phyloP scores from a whole-genome alignment of 2,797 vertebrate genomes.

The Falco columbarius region DNA sequence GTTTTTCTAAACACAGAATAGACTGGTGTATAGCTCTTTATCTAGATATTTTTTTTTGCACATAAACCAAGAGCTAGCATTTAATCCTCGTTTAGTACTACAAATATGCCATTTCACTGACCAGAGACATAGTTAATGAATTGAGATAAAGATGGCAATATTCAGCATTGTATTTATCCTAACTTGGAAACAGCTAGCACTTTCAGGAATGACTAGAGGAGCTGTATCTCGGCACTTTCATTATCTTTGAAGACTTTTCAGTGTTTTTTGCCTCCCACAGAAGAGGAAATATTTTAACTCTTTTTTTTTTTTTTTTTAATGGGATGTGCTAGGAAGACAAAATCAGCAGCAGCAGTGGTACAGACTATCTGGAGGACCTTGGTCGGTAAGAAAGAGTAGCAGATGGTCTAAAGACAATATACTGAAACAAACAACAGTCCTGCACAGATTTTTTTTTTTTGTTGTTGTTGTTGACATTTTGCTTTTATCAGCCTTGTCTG shows the following conservation, averaged over 20 bases:
- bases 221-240: neutral
- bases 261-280: neutral
- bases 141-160: neutral
- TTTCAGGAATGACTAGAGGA: neutral
- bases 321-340: neutral
- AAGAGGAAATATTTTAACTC: neutral
- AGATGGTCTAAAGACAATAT: neutral
- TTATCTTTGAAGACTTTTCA: neutral
- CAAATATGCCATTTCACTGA: neutral
- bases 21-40: neutral
- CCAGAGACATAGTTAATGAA: neutral
- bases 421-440: neutral
- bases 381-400: neutral
- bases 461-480: neutral
- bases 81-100: neutral
- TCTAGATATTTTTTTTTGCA: neutral
- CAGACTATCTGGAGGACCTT: neutral
- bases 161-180: neutral
- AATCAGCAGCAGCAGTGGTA: neutral
- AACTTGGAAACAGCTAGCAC: neutral
- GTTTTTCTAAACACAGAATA: neutral
- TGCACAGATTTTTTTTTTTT: neutral
- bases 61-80: neutral
- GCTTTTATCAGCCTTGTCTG: neutral
- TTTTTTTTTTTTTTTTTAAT: neutral